These are phyloP conservation scores for Lithophane socia DNA, from an alignment of 2,888 invertebrate genomes.

Conservation along the genomic window DNA sequence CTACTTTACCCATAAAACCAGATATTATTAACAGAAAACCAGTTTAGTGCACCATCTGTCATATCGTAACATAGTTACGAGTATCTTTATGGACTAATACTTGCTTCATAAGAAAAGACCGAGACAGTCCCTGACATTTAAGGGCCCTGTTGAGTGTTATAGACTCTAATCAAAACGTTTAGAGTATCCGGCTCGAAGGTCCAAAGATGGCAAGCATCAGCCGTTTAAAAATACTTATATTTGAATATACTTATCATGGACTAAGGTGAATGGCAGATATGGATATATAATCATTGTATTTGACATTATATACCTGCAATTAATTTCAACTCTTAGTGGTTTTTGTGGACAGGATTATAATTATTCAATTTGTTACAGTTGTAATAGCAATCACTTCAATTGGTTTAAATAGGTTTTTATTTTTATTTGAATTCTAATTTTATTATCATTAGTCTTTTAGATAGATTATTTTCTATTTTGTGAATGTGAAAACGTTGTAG, in stretches of 20 bases:
- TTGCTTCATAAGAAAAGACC: constrained; percentile 60
- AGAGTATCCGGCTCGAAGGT: constrained; percentile 55
- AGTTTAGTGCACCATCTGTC: constrained; percentile 67
- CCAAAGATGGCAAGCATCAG: constrained; percentile 31
- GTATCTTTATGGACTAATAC: constrained; percentile 67
- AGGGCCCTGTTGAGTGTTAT: constrained; percentile 55
- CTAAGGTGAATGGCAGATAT: constrained; percentile 11
- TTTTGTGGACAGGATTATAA: no score
- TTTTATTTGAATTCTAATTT: no score
- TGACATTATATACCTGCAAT: no score
- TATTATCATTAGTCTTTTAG: no score
- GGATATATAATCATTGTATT: no score
- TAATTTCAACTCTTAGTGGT: no score
- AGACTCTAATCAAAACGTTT: constrained; percentile 60
- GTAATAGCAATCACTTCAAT: no score
- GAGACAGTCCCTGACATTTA: constrained; percentile 44
- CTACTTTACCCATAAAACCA: constrained; percentile 67
- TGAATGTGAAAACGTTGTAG: no score
- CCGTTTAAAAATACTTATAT: constrained; percentile 37
- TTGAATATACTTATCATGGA: constrained; percentile 37
- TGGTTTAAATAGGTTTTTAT: no score
- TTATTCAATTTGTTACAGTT: no score
- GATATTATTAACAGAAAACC: constrained; percentile 68
- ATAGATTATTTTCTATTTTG: no score
- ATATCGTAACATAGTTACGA: constrained; percentile 68